These are phyloP conservation scores for Sinocyclocheilus rhinocerous DNA, from an alignment of 2,113 vertebrate genomes.

Conservation along the genomic window DNA sequence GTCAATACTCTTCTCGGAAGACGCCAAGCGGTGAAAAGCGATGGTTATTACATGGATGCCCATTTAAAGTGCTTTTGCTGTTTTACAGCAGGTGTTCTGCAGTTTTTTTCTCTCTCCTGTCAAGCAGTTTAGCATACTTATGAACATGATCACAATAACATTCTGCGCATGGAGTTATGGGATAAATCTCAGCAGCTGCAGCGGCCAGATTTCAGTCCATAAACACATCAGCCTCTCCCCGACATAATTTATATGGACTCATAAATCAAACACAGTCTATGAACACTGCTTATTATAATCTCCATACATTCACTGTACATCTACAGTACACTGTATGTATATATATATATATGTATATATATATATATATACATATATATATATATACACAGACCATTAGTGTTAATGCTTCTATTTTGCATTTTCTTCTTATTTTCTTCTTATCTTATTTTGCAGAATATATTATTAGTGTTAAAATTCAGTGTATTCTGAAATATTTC, in stretches of 20 bases:
- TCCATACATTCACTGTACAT: neutral
- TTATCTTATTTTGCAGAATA: too few species aligned
- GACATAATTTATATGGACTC: conserved; percentile 53
- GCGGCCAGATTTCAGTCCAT: conserved; percentile 43
- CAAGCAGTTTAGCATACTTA: conserved; percentile 53
- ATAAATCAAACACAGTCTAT: conserved; percentile 55
- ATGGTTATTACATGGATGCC: conserved; percentile 19
- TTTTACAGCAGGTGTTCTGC: conserved; percentile 15
- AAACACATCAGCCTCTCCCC: conserved; percentile 52
- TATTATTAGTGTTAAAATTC: too few species aligned
- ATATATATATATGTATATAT: too few species aligned
- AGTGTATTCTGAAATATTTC: too few species aligned
- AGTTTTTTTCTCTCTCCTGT: neutral
- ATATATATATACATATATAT: too few species aligned
- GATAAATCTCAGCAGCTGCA: conserved; percentile 47
- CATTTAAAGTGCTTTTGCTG: conserved; percentile 32
- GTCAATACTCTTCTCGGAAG: conserved; percentile 8
- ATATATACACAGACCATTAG: too few species aligned
- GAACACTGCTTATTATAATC: conserved; percentile 52
- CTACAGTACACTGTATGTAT: too few species aligned
- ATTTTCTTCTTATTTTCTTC: too few species aligned
- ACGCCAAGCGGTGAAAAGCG: neutral
- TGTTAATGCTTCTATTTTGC: too few species aligned
- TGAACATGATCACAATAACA: conserved; percentile 52
- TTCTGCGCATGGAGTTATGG: conserved; percentile 41